Percentiles rank a stretch among this genome's conserved stretches.
Conservation (phyloP, 2,888 invertebrate species). For the Stenichneumon culpator region DNA sequence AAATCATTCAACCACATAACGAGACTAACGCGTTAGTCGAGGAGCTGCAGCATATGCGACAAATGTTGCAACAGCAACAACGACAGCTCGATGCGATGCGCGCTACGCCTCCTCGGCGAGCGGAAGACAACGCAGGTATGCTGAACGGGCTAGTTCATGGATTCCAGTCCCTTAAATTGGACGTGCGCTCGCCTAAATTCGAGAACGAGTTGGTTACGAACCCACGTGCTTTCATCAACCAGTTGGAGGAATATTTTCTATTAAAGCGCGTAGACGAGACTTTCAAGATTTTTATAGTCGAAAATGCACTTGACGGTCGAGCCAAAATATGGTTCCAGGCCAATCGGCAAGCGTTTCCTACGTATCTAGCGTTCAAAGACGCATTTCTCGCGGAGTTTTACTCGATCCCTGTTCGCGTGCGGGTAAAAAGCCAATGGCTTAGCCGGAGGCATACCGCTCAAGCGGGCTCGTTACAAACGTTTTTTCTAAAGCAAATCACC, state of each 20-base stretch:
- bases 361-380: conserved; percentile 28
- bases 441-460: conserved; percentile 16
- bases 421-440: conserved; percentile 34
- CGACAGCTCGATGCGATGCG: too few species aligned
- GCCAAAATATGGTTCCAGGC: not conserved
- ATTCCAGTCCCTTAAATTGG: too few species aligned
- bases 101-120: too few species aligned
- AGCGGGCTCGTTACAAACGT: conserved; percentile 38
- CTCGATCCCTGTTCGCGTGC: conserved; percentile 44
- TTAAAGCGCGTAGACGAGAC: not conserved
- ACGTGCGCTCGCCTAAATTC: too few species aligned
- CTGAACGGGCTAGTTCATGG: too few species aligned
- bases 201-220: too few species aligned
- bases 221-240: not conserved
- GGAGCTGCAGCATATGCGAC: too few species aligned
- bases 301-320: conserved; percentile 37
- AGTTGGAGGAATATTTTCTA: conserved; percentile 25
- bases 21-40: too few species aligned
- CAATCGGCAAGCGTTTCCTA: not conserved
- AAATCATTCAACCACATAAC: too few species aligned
- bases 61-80: too few species aligned
- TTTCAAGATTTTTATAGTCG: not conserved
- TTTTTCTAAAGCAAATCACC: conserved; percentile 21
- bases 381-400: conserved; percentile 51
- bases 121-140: too few species aligned